Evolutionary conservation across 2,797 vertebrate species (phyloP).

Genomic region (Meda fulgida): DNA sequence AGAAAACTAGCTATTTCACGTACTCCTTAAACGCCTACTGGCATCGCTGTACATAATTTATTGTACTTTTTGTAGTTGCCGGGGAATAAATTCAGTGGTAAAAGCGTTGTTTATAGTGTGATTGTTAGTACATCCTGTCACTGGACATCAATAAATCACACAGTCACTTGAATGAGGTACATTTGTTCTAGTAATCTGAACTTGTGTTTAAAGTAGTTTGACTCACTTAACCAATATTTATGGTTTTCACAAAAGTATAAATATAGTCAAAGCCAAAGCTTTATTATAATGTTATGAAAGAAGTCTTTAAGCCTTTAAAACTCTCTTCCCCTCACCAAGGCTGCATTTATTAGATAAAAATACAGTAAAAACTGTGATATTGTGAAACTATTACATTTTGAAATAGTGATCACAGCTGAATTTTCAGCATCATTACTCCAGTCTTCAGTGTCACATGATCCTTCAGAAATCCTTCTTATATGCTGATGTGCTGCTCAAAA

Average conservation of each 20-base stretch:
- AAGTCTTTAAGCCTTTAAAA: background rate
- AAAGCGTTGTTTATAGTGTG: background rate
- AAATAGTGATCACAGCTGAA: background rate
- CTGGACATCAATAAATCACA: slow-evolving; percentile 10
- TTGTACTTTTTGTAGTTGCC: background rate
- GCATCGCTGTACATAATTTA: slow-evolving; percentile 18
- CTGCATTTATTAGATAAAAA: background rate
- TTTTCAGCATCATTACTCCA: background rate
- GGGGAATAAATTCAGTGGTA: slow-evolving; percentile 7
- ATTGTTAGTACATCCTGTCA: slow-evolving; percentile 1
- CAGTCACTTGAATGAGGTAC: background rate
- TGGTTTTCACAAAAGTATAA: background rate
- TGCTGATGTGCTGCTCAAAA: background rate
- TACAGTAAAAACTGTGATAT: background rate
- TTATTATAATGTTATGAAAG: background rate
- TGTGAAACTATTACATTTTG: background rate
- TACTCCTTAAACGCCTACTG: background rate
- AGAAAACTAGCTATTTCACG: background rate
- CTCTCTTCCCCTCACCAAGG: background rate
- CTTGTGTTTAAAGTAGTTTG: slow-evolving; percentile 7
- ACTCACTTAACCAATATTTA: slow-evolving; percentile 16
- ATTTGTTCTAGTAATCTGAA: slow-evolving; percentile 2
- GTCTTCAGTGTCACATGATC: background rate
- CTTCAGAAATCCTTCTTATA: background rate
- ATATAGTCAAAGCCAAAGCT: slow-evolving; percentile 1